Percentiles rank a stretch among this genome's conserved stretches.
These are phyloP conservation scores for Erythrolamprus reginae DNA, from an alignment of 2,113 vertebrate genomes.

Conservation along the genomic window DNA sequence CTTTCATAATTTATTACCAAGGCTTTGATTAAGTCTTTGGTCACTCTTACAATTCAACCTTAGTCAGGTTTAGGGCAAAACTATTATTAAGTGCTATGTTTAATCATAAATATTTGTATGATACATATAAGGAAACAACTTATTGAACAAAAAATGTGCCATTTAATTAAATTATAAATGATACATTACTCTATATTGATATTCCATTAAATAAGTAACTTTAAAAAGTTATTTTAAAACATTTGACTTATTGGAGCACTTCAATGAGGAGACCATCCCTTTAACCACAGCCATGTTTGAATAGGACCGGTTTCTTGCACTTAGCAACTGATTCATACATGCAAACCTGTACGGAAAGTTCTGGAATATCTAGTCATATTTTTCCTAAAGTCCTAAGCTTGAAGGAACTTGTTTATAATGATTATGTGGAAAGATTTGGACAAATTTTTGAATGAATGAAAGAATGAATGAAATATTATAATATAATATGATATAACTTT, in stretches of 20 bases:
- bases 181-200: neutral
- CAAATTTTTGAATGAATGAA: too few species aligned
- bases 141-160: neutral
- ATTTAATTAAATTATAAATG: neutral
- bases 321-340: neutral
- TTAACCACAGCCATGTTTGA: neutral
- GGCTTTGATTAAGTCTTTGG: neutral
- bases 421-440: neutral
- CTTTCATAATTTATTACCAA: neutral
- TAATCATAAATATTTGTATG: neutral
- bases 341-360: neutral
- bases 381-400: neutral
- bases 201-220: neutral
- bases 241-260: neutral
- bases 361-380: neutral
- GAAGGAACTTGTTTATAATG: neutral
- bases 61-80: neutral
- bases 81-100: neutral
- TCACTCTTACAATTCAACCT: neutral
- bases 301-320: neutral
- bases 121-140: neutral
- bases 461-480: too few species aligned
- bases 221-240: neutral
- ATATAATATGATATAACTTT: neutral
- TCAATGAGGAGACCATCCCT: neutral